phyloP scores from a whole-genome alignment of 2,888 invertebrate genomes.

The Lutraria lutraria region DNA sequence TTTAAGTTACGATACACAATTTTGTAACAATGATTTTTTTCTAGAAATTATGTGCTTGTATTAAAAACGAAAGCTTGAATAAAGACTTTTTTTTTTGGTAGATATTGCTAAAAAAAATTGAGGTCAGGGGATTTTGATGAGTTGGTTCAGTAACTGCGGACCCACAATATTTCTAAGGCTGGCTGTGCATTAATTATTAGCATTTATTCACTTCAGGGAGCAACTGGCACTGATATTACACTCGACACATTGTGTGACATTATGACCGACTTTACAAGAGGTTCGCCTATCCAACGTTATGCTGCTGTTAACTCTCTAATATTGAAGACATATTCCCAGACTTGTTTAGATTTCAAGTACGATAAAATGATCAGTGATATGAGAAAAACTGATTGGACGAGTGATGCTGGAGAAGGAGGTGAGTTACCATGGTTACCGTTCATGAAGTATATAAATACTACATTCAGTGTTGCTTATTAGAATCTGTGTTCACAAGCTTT shows the following conservation, averaged over 20 bases:
- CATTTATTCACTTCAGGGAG: constrained; percentile 72
- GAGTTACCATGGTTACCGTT: neutral
- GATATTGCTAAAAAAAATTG: no score
- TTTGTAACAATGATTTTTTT: no score
- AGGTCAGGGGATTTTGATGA: no score
- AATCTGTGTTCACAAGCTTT: no score
- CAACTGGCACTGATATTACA: constrained; percentile 90
- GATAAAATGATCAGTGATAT: constrained; percentile 88
- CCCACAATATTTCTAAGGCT: no score
- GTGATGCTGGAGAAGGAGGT: constrained; percentile 84
- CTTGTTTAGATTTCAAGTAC: constrained; percentile 95
- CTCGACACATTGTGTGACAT: constrained; percentile 94
- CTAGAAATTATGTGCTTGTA: no score
- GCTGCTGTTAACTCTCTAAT: constrained; percentile 92
- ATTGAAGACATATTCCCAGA: constrained; percentile 90
- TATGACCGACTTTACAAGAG: constrained; percentile 88
- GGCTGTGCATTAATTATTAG: no score
- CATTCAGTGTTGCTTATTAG: no score
- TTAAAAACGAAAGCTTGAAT: no score
- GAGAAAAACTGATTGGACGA: constrained; percentile 90
- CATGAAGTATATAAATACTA: neutral
- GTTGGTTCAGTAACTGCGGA: no score
- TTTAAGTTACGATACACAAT: no score
- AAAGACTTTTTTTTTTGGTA: no score
- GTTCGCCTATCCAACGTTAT: constrained; percentile 90